These are phyloP conservation scores for Zoroaster sp. DNA, from an alignment of 53 echinoderm and acorn worm genomes.

Conservation along the genomic window DNA sequence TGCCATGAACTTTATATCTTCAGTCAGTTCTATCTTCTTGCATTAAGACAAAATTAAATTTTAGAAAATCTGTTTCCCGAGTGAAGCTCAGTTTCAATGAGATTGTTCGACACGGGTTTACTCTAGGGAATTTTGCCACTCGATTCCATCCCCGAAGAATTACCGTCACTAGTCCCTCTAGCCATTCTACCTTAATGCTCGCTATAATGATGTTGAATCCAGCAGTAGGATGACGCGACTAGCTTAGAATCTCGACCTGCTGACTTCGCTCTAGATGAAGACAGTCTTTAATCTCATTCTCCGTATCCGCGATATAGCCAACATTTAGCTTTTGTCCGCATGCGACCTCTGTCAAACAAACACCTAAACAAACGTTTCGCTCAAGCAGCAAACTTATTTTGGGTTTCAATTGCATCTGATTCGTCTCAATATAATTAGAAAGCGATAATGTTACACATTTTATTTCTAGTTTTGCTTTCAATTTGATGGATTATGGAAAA, in stretches of 20 bases:
- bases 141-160: neutral
- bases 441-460: neutral
- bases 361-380: neutral
- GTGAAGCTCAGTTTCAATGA: neutral
- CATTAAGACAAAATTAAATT: too few species aligned
- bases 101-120: neutral
- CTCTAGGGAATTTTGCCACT: neutral
- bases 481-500: neutral
- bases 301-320: neutral
- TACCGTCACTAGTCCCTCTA: neutral
- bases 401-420: neutral
- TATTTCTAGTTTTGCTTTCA: neutral
- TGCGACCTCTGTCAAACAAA: neutral
- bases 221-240: neutral
- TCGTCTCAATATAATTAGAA: neutral
- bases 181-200: neutral
- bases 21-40: too few species aligned
- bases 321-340: neutral
- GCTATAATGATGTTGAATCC: neutral
- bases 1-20: too few species aligned
- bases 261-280: neutral
- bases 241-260: neutral
- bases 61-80: too few species aligned
- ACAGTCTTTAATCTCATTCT: neutral
- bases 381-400: neutral